phyloP scores from a whole-genome alignment of 2,888 invertebrate genomes.

The Polyommatus icarus region DNA sequence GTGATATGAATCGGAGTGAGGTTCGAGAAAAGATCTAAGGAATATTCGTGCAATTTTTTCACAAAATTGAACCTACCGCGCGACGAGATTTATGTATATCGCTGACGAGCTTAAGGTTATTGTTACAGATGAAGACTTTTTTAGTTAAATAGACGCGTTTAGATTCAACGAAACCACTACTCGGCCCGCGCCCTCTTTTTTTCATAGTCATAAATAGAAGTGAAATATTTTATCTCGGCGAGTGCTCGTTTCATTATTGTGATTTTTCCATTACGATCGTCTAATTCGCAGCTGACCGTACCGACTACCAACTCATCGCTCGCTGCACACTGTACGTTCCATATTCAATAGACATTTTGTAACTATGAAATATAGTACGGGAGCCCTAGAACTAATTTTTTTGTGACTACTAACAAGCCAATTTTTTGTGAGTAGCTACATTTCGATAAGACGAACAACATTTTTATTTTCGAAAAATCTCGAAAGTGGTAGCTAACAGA shows the following conservation, averaged over 20 bases:
- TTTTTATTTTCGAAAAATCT: too few relatives aligned
- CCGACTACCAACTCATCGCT: constrained; percentile 28
- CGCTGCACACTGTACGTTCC: background rate
- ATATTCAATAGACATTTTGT: constrained; percentile 1
- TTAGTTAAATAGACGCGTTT: constrained; percentile 48
- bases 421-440: too few relatives aligned
- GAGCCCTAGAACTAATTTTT: too few relatives aligned
- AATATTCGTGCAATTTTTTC: constrained; percentile 64
- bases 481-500: too few relatives aligned
- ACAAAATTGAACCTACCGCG: constrained; percentile 64
- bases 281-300: constrained; percentile 38
- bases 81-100: constrained; percentile 67
- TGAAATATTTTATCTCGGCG: constrained; percentile 65
- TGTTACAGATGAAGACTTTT: constrained; percentile 54
- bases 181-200: constrained; percentile 59
- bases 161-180: constrained; percentile 49
- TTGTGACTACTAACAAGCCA: too few relatives aligned
- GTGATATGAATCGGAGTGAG: constrained; percentile 61
- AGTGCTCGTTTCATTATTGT: constrained; percentile 46
- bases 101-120: constrained; percentile 58
- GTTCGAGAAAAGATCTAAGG: constrained; percentile 49
- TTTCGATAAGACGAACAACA: too few relatives aligned
- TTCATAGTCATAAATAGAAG: constrained; percentile 68
- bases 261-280: constrained; percentile 37
- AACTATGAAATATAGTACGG: background rate